Evolutionary conservation across 2,797 vertebrate species (phyloP).

Genomic region (Peromyscus attwateri): DNA sequence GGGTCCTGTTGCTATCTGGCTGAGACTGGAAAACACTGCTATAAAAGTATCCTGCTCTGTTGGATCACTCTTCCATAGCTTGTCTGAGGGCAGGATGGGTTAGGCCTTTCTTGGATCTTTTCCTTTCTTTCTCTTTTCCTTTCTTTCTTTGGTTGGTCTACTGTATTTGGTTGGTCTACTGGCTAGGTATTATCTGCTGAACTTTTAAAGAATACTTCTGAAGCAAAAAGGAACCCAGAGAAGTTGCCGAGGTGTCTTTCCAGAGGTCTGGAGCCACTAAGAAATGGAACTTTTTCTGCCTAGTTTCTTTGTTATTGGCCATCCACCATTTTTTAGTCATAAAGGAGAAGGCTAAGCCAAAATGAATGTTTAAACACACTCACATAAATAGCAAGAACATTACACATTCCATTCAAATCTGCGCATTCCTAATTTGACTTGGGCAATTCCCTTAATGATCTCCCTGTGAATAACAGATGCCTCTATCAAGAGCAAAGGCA

Average conservation of each 20-base stretch:
- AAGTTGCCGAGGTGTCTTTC: background rate
- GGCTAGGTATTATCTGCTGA: accelerated
- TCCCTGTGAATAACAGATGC: background rate
- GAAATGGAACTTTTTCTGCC: background rate
- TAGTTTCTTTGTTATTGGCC: background rate
- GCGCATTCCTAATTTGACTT: background rate
- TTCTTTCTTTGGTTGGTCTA: background rate
- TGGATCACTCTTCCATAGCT: background rate
- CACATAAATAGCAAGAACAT: background rate
- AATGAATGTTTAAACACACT: background rate
- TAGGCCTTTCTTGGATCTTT: background rate
- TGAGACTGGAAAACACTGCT: background rate
- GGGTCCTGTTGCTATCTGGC: background rate
- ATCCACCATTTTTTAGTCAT: background rate
- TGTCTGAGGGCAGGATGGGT: background rate
- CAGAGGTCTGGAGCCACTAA: background rate
- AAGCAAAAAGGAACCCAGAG: background rate
- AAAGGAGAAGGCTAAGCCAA: background rate
- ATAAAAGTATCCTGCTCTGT: background rate
- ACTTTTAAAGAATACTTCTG: background rate
- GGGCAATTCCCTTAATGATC: background rate
- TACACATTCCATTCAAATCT: background rate
- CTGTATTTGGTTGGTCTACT: too few relatives aligned
- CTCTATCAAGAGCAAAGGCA: background rate
- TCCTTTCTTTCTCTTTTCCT: background rate